Base-by-base conservation (phyloP, 2,888 invertebrate species). In the Leptinotarsa peninsularis region DNA sequence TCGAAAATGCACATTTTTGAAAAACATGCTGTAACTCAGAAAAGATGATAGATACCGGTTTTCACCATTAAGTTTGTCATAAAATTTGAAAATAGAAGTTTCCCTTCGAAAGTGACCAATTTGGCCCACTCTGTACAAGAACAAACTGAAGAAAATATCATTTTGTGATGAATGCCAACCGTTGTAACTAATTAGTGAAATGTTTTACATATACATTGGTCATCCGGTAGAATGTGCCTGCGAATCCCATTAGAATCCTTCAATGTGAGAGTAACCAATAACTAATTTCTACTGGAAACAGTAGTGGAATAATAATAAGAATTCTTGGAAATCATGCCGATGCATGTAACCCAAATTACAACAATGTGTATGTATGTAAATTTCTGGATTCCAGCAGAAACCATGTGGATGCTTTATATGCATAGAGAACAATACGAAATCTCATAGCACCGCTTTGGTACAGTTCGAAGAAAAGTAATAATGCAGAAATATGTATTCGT, bases 311-410 rank as follows among this genome's bases (percentile, higher is more conserved):
- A n/a, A 33, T 63, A 70, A 60, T 70, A 49, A 56, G 56, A 70
- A 60, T 70, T 58, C 70, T 58, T 70, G 58, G 56, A 49, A 49
- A 58, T 23, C 58, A 58, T 70, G 49, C 33, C 56, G 7, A 70
- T 70, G 43, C 58, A 60, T 49, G 58, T 69, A 15, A 3, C 4
- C 49, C 33, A 58, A 49, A 70, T 58, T 43, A 50, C 70, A 58
- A 70, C 70, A 58, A 70, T 70, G 58, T 70, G 70, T 58, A 70
- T 60, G 56, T 70, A 70, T 70, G 70, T 49, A 70, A 70, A 70
- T 70, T 70, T 58, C 58, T 33, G 50, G 58, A 70, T 70, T 54
- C 70, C 58, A 70, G 49, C 56, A 56, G 69, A 69, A 69, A 69
- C 69, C 70, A 70, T 52, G 50, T 49, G 70, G 49, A 58, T 56